These are phyloP conservation scores for Eumerus sabulonum DNA, from an alignment of 2,888 invertebrate genomes.

Conservation along the genomic window DNA sequence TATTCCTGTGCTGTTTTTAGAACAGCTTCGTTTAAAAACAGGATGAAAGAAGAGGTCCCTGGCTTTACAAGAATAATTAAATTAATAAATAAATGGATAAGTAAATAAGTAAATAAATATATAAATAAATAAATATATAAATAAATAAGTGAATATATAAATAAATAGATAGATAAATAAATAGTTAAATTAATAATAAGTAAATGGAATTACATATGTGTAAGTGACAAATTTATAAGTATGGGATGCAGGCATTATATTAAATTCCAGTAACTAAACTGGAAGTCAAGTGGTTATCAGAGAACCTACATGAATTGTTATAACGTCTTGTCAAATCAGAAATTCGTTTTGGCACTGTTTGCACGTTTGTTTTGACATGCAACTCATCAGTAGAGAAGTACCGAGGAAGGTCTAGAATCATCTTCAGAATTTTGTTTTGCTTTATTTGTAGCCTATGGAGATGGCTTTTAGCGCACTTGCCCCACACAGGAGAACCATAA, in stretches of 20 bases:
- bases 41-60: too few relatives aligned
- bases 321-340: too few relatives aligned
- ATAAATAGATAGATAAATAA: neutral
- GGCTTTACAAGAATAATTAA: too few relatives aligned
- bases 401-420: slow-evolving; percentile 14
- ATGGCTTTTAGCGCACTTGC: slow-evolving; percentile 5
- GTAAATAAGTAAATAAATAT: neutral
- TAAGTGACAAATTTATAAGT: slow-evolving; percentile 2
- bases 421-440: slow-evolving; percentile 19
- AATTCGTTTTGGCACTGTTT: too few relatives aligned
- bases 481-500: slow-evolving; percentile 15
- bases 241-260: neutral
- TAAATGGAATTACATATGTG: neutral
- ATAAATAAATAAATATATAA: slow-evolving; percentile 5
- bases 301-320: neutral
- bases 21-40: too few relatives aligned
- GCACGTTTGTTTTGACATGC: neutral
- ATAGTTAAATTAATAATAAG: slow-evolving; percentile 3
- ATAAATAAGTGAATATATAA: neutral
- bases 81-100: slow-evolving; percentile 5
- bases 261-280: neutral
- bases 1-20: too few relatives aligned
- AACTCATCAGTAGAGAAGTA: slow-evolving; percentile 6
- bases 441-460: slow-evolving; percentile 3
- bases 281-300: neutral